Evolutionary conservation across 2,888 invertebrate species (phyloP).

Genomic region (Meganola albula): DNA sequence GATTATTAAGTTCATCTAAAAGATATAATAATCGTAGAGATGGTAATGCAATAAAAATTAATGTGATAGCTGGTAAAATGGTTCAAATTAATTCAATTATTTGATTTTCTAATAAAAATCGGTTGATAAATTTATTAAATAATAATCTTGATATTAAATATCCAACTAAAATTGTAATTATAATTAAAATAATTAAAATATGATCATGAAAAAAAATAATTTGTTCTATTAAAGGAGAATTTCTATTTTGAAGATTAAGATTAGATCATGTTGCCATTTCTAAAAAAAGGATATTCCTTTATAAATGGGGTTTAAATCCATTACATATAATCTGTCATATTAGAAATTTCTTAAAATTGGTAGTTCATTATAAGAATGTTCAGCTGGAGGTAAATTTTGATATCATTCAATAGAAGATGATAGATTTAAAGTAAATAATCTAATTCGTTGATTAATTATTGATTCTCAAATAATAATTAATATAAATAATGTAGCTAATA

Average conservation of each 20-base stretch:
- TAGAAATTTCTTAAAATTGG: constrained; percentile 79
- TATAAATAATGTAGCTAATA: constrained; percentile 77
- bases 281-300: constrained; percentile 80
- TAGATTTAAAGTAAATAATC: constrained; percentile 67
- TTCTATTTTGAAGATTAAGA: constrained; percentile 78
- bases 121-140: constrained; percentile 77
- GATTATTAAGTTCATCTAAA: constrained; percentile 79
- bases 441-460: constrained; percentile 70
- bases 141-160: constrained; percentile 76
- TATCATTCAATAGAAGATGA: constrained; percentile 80
- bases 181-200: constrained; percentile 77
- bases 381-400: constrained; percentile 75
- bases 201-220: constrained; percentile 81
- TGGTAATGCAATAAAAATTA: constrained; percentile 80
- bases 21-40: constrained; percentile 79
- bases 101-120: constrained; percentile 77
- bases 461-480: constrained; percentile 81
- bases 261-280: constrained; percentile 79
- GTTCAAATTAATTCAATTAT: constrained; percentile 82
- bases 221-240: constrained; percentile 82
- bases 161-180: constrained; percentile 79
- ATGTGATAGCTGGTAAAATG: constrained; percentile 76
- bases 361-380: constrained; percentile 79
- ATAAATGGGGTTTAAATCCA: constrained; percentile 83
- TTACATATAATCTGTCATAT: constrained; percentile 77